Base-by-base conservation (phyloP, 2,888 invertebrate species). In the Cheilosia grossa region DNA sequence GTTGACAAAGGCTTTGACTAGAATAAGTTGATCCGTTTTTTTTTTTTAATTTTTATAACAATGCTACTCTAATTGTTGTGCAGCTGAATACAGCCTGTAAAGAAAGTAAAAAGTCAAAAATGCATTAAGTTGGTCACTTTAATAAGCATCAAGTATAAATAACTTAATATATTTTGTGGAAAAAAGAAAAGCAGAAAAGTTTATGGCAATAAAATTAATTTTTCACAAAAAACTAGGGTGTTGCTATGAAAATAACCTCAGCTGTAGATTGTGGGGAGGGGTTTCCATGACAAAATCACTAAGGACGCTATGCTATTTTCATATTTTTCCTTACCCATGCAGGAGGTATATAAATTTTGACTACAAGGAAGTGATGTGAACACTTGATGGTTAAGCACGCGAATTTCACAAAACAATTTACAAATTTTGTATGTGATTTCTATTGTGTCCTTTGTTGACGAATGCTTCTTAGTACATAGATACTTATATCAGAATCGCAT, bases 211-310 rank as follows among this genome's bases (percentile, higher is more conserved):
- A 9, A 47, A 47, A 0, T 17, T 7, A 80, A 70, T 59, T 80
- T 53, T 53, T 74, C 33, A 5, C 27, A 53, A 64, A 44, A 59
- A 73, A 61, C 69, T 30, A 54, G 91, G 91, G 91, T 90, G 91
- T 91, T 91, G 91, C 91, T 89, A 91, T 89, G 91, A 90, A 90
- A 89, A 90, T 88, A 89, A 89, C 89, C 88, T 89, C 72, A 66
- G 72, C 27, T 47, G 24, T 67, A 70, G 74, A 80, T 59, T 70
- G 59, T 27, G 74, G 37, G 74, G 64, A 33, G 74, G 74, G 73
- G 85, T 85, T 85, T 75, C 85, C 72, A 85, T 85, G 85, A 47
- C 75, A 54, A 85, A 80, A 81, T 85, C 85, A 81, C 85, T 81
- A 85, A 77, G 85, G 85, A 85, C 85, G 81, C 81, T 64, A 61